Conservation (phyloP, 2,113 vertebrate species). For the Xiphorhynchus elegans region DNA sequence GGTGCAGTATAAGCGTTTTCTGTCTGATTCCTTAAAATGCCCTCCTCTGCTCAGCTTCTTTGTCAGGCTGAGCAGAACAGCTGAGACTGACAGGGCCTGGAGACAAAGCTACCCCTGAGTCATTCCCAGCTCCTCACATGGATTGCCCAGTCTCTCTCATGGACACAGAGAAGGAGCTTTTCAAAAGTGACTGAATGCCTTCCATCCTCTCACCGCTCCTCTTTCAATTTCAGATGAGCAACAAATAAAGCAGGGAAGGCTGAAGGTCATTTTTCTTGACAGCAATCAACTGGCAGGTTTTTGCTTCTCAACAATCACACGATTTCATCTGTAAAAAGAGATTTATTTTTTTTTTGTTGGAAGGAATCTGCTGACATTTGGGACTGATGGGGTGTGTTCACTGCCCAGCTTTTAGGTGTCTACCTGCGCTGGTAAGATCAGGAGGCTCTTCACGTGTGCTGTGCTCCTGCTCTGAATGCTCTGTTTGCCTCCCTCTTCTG, state of each 20-base stretch:
- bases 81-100: background rate
- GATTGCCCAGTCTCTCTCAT: background rate
- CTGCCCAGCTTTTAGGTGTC: background rate
- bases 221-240: background rate
- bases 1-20: background rate
- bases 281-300: background rate
- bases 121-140: background rate
- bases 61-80: background rate
- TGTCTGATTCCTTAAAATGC: background rate
- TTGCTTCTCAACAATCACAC: background rate
- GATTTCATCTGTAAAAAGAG: background rate
- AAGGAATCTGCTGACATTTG: background rate
- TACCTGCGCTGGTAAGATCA: background rate
- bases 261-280: conserved; percentile 13
- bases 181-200: background rate
- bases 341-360: background rate
- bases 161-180: background rate
- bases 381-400: background rate
- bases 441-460: background rate
- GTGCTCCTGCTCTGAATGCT: background rate
- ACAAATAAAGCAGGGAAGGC: background rate
- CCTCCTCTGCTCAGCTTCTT: background rate
- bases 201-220: background rate
- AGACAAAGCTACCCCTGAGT: background rate
- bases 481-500: background rate